phyloP scores from a whole-genome alignment of 2,888 invertebrate genomes.

The Meganola albula region DNA sequence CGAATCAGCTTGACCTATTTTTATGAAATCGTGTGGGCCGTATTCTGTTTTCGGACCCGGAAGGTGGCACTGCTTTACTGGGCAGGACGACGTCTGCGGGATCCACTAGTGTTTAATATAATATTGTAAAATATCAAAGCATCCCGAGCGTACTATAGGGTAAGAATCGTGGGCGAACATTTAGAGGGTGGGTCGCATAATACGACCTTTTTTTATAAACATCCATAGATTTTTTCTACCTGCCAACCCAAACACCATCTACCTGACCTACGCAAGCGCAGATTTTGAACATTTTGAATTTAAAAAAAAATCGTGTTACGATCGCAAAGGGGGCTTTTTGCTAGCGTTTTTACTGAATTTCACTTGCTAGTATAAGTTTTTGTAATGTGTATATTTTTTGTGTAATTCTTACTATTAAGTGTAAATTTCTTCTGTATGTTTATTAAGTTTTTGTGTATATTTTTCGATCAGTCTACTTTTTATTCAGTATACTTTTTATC shows the following conservation, averaged over 20 bases:
- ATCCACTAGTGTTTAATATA: too few species aligned
- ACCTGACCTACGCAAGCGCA: slow-evolving; percentile 66
- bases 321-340: slow-evolving; percentile 57
- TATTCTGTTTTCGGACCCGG: too few species aligned
- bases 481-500: too few species aligned
- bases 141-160: slow-evolving; percentile 24
- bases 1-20: too few species aligned
- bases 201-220: slow-evolving; percentile 64
- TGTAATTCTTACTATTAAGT: slow-evolving; percentile 22
- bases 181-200: slow-evolving; percentile 68
- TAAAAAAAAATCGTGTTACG: slow-evolving; percentile 45
- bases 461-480: too few species aligned
- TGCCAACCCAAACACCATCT: slow-evolving; percentile 63
- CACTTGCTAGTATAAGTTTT: slow-evolving; percentile 55
- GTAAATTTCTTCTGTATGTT: too few species aligned
- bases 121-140: slow-evolving; percentile 31
- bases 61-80: too few species aligned
- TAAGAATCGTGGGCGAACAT: slow-evolving; percentile 61
- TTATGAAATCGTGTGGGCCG: too few species aligned
- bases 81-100: too few species aligned
- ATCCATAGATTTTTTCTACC: slow-evolving; percentile 72
- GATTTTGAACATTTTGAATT: slow-evolving; percentile 54
- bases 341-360: slow-evolving; percentile 62
- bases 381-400: slow-evolving; percentile 55
- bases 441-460: not conserved